Percentiles rank a stretch among this genome's conserved stretches.
Conservation (phyloP, 2,888 invertebrate species). For the Ectemnius continuus region DNA sequence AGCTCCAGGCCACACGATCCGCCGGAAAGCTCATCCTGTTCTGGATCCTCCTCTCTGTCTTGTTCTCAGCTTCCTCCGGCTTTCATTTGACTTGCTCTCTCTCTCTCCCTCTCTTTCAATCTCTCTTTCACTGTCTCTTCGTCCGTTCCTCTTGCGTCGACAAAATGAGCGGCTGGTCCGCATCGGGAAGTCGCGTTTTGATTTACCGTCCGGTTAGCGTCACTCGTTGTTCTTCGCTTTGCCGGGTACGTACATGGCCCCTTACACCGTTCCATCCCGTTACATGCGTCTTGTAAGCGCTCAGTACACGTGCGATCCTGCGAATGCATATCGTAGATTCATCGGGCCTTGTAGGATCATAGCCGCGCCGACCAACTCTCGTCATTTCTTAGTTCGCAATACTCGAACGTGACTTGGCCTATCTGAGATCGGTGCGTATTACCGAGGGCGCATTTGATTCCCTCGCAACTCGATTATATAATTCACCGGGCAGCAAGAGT, state of each 20-base stretch:
- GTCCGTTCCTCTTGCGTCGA: constrained; percentile 24
- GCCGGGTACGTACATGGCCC: constrained; percentile 50
- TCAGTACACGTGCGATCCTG: constrained; percentile 9
- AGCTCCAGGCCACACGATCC: constrained; percentile 56
- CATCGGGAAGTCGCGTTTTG: constrained; percentile 59
- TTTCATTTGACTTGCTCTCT: not conserved
- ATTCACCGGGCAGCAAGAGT: too few species aligned
- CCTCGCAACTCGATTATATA: too few species aligned
- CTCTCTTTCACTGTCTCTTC: constrained; percentile 30
- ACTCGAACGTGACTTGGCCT: too few species aligned
- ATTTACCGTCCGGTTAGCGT: constrained; percentile 65
- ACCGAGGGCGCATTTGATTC: too few species aligned
- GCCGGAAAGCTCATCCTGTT: constrained; percentile 66
- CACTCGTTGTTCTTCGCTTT: constrained; percentile 56
- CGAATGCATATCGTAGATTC: too few species aligned
- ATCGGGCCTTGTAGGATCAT: too few species aligned
- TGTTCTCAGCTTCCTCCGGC: not conserved
- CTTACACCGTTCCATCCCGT: constrained; percentile 34
- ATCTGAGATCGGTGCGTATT: too few species aligned
- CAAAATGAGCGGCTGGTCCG: constrained; percentile 38
- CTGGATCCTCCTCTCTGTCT: constrained; percentile 41
- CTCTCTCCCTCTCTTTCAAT: constrained; percentile 36
- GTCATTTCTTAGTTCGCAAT: too few species aligned
- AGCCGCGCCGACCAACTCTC: too few species aligned
- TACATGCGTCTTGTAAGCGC: constrained; percentile 25